These are phyloP conservation scores for Triplophysa bombifrons DNA, from an alignment of 2,797 vertebrate genomes.

Conservation along the genomic window DNA sequence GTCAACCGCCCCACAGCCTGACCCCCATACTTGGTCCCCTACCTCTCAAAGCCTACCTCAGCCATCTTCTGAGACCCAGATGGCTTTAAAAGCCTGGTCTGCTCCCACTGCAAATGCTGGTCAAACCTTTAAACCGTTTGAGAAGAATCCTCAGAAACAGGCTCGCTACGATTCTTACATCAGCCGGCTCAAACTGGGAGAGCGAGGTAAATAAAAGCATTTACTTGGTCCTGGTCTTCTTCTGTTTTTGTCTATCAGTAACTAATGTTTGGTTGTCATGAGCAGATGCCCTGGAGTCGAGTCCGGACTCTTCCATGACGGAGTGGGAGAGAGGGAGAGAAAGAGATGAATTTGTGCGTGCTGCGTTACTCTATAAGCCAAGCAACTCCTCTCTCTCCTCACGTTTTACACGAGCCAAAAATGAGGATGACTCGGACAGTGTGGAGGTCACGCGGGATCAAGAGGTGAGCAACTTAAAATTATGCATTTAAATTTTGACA, in stretches of 20 bases:
- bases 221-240: not conserved
- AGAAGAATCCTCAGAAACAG: constrained; percentile 88
- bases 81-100: constrained; percentile 63
- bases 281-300: constrained; percentile 77
- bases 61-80: constrained; percentile 50
- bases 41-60: constrained; percentile 48
- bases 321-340: constrained; percentile 92
- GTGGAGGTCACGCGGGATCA: constrained; percentile 84
- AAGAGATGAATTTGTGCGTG: constrained; percentile 86
- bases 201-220: constrained; percentile 76
- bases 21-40: not conserved
- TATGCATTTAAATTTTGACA: not conserved
- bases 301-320: constrained; percentile 80
- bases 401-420: constrained; percentile 84
- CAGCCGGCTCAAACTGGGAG: constrained; percentile 76
- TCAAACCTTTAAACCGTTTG: constrained; percentile 88
- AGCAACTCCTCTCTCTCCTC: constrained; percentile 79
- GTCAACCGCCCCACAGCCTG: constrained; percentile 23
- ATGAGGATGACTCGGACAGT: constrained; percentile 77
- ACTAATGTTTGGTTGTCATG: not conserved
- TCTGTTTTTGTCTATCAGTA: not conserved
- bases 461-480: constrained; percentile 77
- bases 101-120: constrained; percentile 52
- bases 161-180: constrained; percentile 88
- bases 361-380: constrained; percentile 84